phyloP scores from a whole-genome alignment of 2,113 vertebrate genomes.

The Scolopax mira region DNA sequence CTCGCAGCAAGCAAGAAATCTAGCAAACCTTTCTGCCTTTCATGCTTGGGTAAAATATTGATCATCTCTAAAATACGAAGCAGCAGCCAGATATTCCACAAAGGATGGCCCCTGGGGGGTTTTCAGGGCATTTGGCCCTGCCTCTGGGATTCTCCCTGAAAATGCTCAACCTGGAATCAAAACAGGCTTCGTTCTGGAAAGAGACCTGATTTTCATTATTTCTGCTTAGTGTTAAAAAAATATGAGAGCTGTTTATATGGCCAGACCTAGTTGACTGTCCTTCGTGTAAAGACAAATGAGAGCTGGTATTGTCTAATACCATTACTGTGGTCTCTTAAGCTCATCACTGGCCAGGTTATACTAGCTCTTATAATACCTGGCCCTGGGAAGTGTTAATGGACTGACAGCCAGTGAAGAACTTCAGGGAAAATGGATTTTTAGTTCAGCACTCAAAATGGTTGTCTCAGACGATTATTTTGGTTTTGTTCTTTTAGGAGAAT shows the following conservation, averaged over 20 bases:
- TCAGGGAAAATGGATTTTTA: background rate
- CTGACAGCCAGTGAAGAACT: background rate
- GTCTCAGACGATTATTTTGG: background rate
- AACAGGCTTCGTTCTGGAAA: background rate
- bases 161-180: background rate
- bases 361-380: background rate
- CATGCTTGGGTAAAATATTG: background rate
- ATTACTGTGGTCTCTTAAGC: background rate
- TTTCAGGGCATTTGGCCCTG: background rate
- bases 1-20: background rate
- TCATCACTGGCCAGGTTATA: background rate
- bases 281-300: background rate
- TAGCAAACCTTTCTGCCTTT: background rate
- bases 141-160: background rate
- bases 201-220: background rate
- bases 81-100: background rate
- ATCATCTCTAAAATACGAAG: background rate
- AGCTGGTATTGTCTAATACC: background rate
- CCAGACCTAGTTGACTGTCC: background rate
- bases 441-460: background rate
- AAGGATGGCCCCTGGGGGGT: background rate
- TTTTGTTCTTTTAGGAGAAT: background rate
- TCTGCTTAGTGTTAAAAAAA: background rate
- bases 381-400: background rate
- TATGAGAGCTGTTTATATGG: background rate